Evolutionary conservation across 2,888 invertebrate species (phyloP).

Genomic region (Ophion obscuratus): DNA sequence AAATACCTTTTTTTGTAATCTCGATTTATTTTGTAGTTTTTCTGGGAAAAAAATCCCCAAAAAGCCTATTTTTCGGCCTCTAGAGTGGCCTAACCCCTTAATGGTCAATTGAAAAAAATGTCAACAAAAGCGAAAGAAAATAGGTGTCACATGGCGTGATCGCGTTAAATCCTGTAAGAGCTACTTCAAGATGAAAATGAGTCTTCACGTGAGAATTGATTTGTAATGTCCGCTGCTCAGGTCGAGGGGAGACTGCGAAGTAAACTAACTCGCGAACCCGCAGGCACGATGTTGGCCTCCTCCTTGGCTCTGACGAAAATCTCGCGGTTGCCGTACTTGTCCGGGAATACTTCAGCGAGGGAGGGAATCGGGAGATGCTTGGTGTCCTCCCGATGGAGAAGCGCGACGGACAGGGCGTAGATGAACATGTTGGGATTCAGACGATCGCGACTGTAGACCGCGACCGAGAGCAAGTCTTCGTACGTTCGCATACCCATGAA

Average conservation of each 20-base stretch:
- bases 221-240: too few relatives aligned
- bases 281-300: slow-evolving; percentile 87
- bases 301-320: slow-evolving; percentile 89
- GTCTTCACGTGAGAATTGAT: not conserved
- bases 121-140: too few relatives aligned
- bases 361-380: slow-evolving; percentile 89
- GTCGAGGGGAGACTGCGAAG: not conserved
- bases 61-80: too few relatives aligned
- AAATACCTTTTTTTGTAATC: too few relatives aligned
- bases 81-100: too few relatives aligned
- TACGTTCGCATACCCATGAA: slow-evolving; percentile 90
- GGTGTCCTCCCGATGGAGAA: slow-evolving; percentile 90
- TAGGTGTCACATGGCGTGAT: too few relatives aligned
- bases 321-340: slow-evolving; percentile 91
- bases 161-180: too few relatives aligned
- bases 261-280: slow-evolving; percentile 87
- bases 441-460: slow-evolving; percentile 89
- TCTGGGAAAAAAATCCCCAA: too few relatives aligned
- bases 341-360: slow-evolving; percentile 92
- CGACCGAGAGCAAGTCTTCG: slow-evolving; percentile 89
- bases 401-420: slow-evolving; percentile 91
- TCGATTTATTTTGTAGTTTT: too few relatives aligned
- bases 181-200: too few relatives aligned
- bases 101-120: too few relatives aligned
- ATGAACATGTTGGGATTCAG: slow-evolving; percentile 93